Evolutionary conservation across 2,888 invertebrate genomes (phyloP), one percentile per base, ranked within the genome.

Genomic region (Invenusta paracnida): DNA sequence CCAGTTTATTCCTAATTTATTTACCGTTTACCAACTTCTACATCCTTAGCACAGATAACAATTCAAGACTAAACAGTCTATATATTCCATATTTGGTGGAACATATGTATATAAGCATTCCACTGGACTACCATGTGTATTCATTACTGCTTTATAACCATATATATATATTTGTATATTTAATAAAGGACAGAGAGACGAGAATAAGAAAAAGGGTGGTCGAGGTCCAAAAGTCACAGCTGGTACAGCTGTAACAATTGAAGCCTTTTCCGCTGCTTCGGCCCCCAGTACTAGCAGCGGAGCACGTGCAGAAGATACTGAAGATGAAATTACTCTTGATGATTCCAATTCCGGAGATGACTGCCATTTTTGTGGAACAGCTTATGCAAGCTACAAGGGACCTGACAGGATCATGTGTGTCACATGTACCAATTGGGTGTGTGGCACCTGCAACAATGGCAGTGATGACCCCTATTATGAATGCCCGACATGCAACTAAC

Each of bases 401-500:
- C 11, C 73, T 73, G 73, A 73, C 73, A 13, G 73, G 73, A 73
- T 73, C 73, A 73, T 73, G 73, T 73, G 73, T 73, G 73, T 73
- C 73, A 73, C 27, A 73, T 73, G 73, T 73, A 23, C 73, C 73
- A 73, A 73, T 73, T 73, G 73, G 73, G 73, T 73, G 73, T 73
- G 73, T 73, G 73, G 73, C 73, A 48, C 48, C 48, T 73, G 73
- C 73, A 73, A 73, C 73, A 73, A 73, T 73, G 73, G 73, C 73
- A 73, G 73, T 73, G 73, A 73, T 73, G 73, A 73, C 73, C 73
- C 73, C 73, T 73, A 73, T 73, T 73, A 73, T 73, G 73, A 73
- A 73, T 73, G 73, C 73, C 73, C 73, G 73, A 73, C 73, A 73
- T 73, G 73, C 73, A 73, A 73, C 73, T 73, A 73, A 73, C 73